Evolutionary conservation across 2,113 vertebrate species (phyloP).

Genomic region (Anarrhichthys ocellatus): DNA sequence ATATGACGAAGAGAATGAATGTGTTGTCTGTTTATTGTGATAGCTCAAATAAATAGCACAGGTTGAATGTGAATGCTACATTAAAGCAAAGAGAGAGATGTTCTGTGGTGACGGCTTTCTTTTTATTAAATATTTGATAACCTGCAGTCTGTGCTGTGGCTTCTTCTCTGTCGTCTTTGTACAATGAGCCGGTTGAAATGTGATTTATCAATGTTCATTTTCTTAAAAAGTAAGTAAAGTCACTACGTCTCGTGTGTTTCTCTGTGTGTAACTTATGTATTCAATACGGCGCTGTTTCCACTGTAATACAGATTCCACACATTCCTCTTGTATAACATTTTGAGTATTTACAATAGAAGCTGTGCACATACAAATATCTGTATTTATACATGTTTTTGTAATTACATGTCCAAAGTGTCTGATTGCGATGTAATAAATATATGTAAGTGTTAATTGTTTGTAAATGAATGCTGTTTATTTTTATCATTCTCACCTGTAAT

Average conservation of each 20-base stretch:
- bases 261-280: neutral
- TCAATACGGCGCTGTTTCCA: neutral
- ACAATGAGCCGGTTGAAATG: neutral
- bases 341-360: neutral
- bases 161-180: slow-evolving; percentile 22
- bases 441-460: slow-evolving; percentile 3
- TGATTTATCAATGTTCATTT: neutral
- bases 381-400: slow-evolving; percentile 19
- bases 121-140: neutral
- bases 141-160: slow-evolving; percentile 1
- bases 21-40: slow-evolving; percentile 5
- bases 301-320: slow-evolving; percentile 9
- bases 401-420: slow-evolving; percentile 1
- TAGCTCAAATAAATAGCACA: neutral
- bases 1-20: neutral
- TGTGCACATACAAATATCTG: neutral
- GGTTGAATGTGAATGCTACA: neutral
- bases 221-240: neutral
- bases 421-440: slow-evolving; percentile 20
- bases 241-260: neutral
- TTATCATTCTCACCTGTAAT: neutral
- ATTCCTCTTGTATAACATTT: slow-evolving; percentile 18
- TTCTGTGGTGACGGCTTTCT: neutral
- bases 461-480: neutral
- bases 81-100: neutral